Conservation (phyloP, 2,888 invertebrate genomes). For the Meghimatium bilineatum region DNA sequence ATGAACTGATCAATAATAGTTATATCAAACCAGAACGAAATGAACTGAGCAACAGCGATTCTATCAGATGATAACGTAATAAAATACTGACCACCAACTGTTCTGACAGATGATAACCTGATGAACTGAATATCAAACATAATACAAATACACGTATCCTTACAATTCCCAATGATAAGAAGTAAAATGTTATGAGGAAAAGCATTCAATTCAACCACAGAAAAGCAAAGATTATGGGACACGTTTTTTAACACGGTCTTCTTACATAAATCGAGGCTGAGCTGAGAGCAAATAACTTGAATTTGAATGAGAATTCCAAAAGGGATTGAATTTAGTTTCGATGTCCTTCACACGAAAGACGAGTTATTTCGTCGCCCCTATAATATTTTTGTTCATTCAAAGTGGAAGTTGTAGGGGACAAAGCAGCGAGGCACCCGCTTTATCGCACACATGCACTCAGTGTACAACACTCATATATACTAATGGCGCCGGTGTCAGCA, state of each 20-base stretch:
- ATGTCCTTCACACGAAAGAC: background rate
- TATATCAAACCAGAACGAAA: too few species aligned
- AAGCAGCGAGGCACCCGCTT: background rate
- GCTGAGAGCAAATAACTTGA: background rate
- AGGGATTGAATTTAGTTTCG: background rate
- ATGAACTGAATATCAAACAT: too few species aligned
- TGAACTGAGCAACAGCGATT: too few species aligned
- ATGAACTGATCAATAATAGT: too few species aligned
- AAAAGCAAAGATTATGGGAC: background rate
- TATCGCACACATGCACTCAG: constrained; percentile 1
- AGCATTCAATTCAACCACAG: background rate
- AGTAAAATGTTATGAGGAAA: too few species aligned
- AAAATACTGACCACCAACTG: too few species aligned
- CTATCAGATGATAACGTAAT: too few species aligned
- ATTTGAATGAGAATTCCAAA: background rate
- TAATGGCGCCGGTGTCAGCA: constrained; percentile 3
- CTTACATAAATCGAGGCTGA: background rate
- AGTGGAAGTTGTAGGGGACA: background rate
- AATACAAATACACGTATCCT: too few species aligned
- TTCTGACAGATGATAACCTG: too few species aligned
- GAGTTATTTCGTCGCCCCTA: background rate
- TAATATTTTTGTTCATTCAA: constrained; percentile 7
- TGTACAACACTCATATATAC: background rate
- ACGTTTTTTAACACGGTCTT: background rate
- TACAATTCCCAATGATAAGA: too few species aligned